Base-by-base conservation (phyloP, 2,113 vertebrate species). In the Crotalus helleri region DNA sequence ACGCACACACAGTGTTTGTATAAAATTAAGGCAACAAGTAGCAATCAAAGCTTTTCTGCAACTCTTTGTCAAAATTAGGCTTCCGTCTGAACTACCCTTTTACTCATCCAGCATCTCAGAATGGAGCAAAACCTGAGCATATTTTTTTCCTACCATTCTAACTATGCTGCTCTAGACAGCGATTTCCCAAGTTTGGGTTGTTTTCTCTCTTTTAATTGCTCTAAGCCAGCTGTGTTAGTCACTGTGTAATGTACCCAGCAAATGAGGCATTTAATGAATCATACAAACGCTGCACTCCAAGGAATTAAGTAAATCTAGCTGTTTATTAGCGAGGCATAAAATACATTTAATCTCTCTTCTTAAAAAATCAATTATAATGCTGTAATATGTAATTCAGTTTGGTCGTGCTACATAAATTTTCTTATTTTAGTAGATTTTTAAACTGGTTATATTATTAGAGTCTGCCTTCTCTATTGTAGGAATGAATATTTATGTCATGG, bases 251-350 rank as follows among this genome's bases (percentile, higher is more conserved):
- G 96, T 97, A 98, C 96, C 97, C 97, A 97, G 97, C 98, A 97
- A 97, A 97, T 96, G 97, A 95, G 94, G 96, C 92, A 97, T 97
- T 96, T 98, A 98, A 98, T 98, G 98, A 98, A 97, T 98, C 97
- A 97, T 97, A 97, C 96, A 96, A 96, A 97, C 97, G 95, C 97
- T 96, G 97, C 97, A 97, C 97, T 98, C 97, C 94, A 96, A 98
- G 98, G 97, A 98, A 98, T 98, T 98, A 98, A 97, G 97, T 97
- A 98, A 98, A 98, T 98, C 98, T 98, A 97, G 97, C 98, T 97
- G 96, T 97, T 98, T 97, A 97, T 98, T 97, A 98, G 97, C 97
- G 97, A 98, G 97, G 98, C 97, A 97, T 97, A 98, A 98, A 98
- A 98, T 98, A 98, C 98, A 98, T 98, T 98, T 98, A 98, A 98